A percentile compares a stretch with the other conserved stretches of the same genome.
Conservation (phyloP, 2,888 invertebrate species). For the Cephus pygmeus region DNA sequence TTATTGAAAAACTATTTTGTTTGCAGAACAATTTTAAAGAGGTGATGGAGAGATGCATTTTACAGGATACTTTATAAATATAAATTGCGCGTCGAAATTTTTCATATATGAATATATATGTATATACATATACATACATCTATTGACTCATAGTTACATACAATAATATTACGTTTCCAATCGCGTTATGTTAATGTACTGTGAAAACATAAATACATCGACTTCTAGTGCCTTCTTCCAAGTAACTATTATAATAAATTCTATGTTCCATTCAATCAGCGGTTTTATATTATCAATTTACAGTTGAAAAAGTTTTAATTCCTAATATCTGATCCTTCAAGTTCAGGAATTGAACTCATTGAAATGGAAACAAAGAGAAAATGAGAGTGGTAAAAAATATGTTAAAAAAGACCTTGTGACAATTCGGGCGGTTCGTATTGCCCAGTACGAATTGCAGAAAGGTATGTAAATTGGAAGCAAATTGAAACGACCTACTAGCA, state of each 20-base stretch:
- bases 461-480: conserved; percentile 1
- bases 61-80: not conserved
- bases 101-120: not conserved
- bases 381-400: not conserved
- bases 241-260: not conserved
- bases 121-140: not conserved
- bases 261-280: not conserved
- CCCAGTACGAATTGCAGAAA: not conserved
- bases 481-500: conserved; percentile 17
- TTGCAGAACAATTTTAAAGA: not conserved
- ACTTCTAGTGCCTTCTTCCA: conserved; percentile 31
- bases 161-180: too few relatives aligned
- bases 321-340: not conserved
- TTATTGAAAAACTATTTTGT: not conserved
- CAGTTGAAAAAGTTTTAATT: not conserved
- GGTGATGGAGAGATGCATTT: not conserved
- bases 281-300: not conserved
- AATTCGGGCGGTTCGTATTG: not conserved
- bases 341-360: not conserved
- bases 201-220: conserved; percentile 19
- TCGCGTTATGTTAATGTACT: not conserved
- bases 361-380: not conserved
- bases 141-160: not conserved
- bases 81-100: not conserved
- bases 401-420: conserved; percentile 8